These are phyloP conservation scores for Alosa sapidissima DNA, from an alignment of 2,797 vertebrate species.

Conservation along the genomic window DNA sequence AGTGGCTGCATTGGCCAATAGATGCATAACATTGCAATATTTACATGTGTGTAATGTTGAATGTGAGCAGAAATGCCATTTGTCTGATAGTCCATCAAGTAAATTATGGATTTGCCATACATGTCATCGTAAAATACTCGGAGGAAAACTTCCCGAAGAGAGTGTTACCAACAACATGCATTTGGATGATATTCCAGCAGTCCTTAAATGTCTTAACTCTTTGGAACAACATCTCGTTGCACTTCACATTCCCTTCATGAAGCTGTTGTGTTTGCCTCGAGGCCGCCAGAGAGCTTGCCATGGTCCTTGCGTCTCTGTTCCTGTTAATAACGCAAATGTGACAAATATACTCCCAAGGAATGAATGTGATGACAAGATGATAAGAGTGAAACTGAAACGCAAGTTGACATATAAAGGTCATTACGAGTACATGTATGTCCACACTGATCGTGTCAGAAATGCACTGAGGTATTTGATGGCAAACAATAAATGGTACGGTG, in stretches of 20 bases:
- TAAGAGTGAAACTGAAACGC: background rate
- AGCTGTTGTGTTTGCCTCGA: background rate
- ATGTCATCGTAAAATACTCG: conserved; percentile 22
- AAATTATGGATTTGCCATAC: conserved; percentile 32
- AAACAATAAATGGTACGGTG: background rate
- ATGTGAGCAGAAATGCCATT: background rate
- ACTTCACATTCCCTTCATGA: conserved; percentile 28
- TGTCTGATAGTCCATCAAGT: background rate
- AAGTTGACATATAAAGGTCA: conserved; percentile 7
- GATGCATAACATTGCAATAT: background rate
- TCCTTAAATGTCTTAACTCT: conserved; percentile 23
- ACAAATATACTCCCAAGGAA: background rate
- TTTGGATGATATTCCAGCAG: background rate
- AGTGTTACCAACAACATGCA: background rate
- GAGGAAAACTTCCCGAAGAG: background rate
- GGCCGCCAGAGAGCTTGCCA: background rate
- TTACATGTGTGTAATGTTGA: background rate
- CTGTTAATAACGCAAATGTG: background rate
- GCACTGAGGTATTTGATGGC: background rate
- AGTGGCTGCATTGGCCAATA: background rate
- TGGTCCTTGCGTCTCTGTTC: conserved; percentile 4
- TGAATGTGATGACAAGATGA: conserved; percentile 9
- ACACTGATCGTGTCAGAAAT: conserved; percentile 2
- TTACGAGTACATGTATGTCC: conserved; percentile 12
- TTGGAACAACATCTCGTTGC: conserved; percentile 23